Percentiles rank a stretch among this genome's conserved stretches.
These are phyloP conservation scores for Sceloporus tristichus DNA, from an alignment of 2,113 vertebrate genomes.

Conservation along the genomic window DNA sequence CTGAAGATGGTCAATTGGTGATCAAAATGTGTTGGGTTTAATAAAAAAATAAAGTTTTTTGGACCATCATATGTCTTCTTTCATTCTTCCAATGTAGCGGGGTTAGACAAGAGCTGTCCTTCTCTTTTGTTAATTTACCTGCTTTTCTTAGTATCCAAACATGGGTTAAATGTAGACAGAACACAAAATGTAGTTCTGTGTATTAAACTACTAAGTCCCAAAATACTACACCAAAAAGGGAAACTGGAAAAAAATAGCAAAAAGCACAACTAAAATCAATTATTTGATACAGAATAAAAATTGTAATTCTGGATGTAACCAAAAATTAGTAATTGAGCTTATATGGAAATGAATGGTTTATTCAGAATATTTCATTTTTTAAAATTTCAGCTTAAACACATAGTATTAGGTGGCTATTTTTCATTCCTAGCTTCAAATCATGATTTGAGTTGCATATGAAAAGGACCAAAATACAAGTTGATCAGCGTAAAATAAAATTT, in stretches of 20 bases:
- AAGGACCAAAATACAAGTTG: conserved; percentile 78
- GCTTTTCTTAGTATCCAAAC: not conserved
- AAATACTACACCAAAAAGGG: not conserved
- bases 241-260: not conserved
- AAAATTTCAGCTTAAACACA: not conserved
- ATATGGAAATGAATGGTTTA: not conserved
- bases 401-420: not conserved
- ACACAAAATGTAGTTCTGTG: not conserved
- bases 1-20: no score
- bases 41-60: no score
- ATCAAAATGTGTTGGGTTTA: no score
- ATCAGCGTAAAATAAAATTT: conserved; percentile 85
- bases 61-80: no score
- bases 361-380: not conserved
- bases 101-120: not conserved
- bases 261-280: not conserved
- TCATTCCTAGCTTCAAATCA: not conserved
- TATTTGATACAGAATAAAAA: not conserved
- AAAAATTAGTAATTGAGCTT: not conserved
- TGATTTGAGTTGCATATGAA: not conserved
- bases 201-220: not conserved
- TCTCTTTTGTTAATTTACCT: not conserved
- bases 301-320: not conserved
- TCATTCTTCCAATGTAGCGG: no score
- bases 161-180: not conserved